Base-by-base conservation (phyloP, 2,888 invertebrate species). In the Hydropsyche betteni region DNA sequence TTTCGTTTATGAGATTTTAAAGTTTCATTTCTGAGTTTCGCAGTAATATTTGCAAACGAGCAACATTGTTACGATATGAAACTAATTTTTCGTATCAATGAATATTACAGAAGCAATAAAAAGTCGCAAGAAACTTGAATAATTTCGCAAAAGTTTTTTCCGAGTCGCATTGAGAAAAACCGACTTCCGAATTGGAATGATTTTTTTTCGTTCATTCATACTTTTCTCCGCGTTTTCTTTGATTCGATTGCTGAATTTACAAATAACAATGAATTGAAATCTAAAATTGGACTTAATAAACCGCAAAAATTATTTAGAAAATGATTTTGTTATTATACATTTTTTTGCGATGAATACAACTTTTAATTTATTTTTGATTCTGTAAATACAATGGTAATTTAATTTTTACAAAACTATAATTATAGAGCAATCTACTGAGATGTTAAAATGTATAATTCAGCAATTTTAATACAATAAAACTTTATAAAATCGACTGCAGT, bases 61-160 rank as follows among this genome's bases (percentile, higher is more conserved):
- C 64, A 34, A 36, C 36, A 36, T 33, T 64, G 64, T 64, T 33
- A 64, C 64, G 64, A 64, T 34, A 34, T 34, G 64, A 34, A 64
- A 64, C 64, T 7, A 64, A 64, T 64, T 64, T 64, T 36, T 64
- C 64, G 64, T 64, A 64, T 64, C 64, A 64, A 64, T 64, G 64
- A 34, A 64, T 36, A 64, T 64, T 64, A 36, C 64, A 36, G 34
- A 64, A 58, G 58, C 24, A 16, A 58, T 58, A 58, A 58, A 64
- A 64, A 34, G 64, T 64, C 64, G 36, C 55, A n/a, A n/a, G 34
- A 64, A 64, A 64, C 64, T 36, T 36, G 34, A 64, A 64, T 24
- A 64, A 64, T 36, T 64, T 12, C 24, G 24, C 34, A 64, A 36
- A 64, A 64, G 34, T 24, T 64, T 64, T 64, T 64, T 64, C 34